These are phyloP conservation scores for Portevinia maculata DNA, from an alignment of 2,888 invertebrate genomes.

Conservation along the genomic window DNA sequence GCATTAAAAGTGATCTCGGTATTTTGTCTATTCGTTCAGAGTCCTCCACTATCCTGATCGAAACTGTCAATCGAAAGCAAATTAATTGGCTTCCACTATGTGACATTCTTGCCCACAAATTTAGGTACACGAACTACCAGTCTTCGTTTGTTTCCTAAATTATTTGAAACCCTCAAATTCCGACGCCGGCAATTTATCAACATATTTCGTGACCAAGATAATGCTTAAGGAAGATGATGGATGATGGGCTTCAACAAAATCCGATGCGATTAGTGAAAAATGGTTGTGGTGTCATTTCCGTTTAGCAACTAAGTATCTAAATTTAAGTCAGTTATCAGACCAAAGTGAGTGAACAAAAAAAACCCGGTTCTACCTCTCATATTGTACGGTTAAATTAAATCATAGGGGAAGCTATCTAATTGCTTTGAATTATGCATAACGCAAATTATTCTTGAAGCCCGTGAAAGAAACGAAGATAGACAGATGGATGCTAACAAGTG, in stretches of 20 bases:
- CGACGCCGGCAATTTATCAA: too few relatives aligned
- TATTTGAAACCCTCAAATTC: too few relatives aligned
- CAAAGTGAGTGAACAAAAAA: neutral
- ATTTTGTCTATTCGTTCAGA: too few relatives aligned
- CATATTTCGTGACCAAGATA: too few relatives aligned
- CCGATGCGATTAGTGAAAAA: neutral
- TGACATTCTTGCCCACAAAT: too few relatives aligned
- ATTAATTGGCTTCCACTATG: too few relatives aligned
- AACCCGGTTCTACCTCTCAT: neutral
- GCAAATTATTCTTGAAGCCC: neutral
- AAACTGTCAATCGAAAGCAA: too few relatives aligned
- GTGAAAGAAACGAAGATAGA: neutral
- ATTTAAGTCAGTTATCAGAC: neutral
- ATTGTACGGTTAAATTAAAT: neutral
- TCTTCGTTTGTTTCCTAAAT: too few relatives aligned
- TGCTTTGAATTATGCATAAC: neutral
- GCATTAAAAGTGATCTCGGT: too few relatives aligned
- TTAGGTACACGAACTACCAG: too few relatives aligned
- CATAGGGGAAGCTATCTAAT: neutral
- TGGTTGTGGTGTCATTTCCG: neutral
- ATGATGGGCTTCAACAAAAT: neutral
- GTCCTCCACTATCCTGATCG: too few relatives aligned
- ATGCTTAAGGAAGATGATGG: too few relatives aligned
- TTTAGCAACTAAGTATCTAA: neutral
- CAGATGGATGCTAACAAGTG: neutral